Conservation (phyloP, 23 tunicate species). For the Styela clava region DNA sequence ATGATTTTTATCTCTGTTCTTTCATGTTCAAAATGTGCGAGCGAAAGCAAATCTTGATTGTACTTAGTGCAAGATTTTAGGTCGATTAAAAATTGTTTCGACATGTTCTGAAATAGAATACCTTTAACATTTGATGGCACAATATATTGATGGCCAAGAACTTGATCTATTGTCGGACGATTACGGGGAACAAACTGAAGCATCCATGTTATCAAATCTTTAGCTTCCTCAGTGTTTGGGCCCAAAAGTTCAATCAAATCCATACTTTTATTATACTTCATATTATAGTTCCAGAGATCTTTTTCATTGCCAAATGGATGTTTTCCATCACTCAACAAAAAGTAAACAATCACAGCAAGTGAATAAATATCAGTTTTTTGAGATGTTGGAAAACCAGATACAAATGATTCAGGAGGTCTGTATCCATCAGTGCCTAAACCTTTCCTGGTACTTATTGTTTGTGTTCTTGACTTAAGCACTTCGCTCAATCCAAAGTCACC, state of each 20-base stretch:
- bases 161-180: neutral
- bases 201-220: constrained; percentile 3
- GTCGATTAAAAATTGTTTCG: no score
- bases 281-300: neutral
- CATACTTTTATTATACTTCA: neutral
- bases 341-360: neutral
- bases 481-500: constrained; percentile 11
- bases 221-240: neutral
- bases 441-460: neutral
- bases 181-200: neutral
- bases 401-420: neutral
- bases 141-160: constrained; percentile 14
- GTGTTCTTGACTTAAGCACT: neutral
- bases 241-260: neutral
- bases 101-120: no score
- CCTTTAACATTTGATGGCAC: no score
- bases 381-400: no score
- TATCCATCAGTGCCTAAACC: neutral
- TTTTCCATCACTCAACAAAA: neutral
- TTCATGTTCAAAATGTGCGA: no score
- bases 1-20: no score
- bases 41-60: no score
- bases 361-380: no score
- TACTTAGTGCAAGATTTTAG: no score
- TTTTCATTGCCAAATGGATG: neutral